Conservation (phyloP, 2,888 invertebrate genomes). For the Melanotus villosus region DNA sequence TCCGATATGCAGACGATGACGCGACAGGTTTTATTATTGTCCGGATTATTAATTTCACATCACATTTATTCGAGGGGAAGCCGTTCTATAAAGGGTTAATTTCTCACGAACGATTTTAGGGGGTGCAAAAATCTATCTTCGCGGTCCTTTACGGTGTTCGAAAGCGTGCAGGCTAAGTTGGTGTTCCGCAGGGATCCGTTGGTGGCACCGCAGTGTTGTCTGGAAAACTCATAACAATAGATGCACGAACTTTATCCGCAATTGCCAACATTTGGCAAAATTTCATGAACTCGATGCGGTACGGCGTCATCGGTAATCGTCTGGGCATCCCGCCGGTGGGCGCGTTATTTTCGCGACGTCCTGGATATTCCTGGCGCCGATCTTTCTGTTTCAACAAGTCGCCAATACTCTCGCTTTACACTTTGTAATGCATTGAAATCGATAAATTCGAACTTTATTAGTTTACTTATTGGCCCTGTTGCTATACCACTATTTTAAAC, state of each 20-base stretch:
- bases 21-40: conserved; percentile 45
- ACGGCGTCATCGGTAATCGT: conserved; percentile 49
- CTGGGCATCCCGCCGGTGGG: conserved; percentile 53
- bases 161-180: background rate
- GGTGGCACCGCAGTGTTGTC: background rate
- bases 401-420: background rate
- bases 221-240: conserved; percentile 5
- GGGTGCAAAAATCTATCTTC: background rate
- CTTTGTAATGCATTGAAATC: background rate
- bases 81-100: conserved; percentile 7
- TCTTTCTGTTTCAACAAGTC: conserved; percentile 41
- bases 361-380: conserved; percentile 52
- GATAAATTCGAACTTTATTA: too few relatives aligned
- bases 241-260: conserved; percentile 5
- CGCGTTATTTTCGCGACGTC: conserved; percentile 54
- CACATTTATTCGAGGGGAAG: conserved; percentile 3
- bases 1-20: conserved; percentile 41
- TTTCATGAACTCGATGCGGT: conserved; percentile 25
- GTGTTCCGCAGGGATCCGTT: background rate
- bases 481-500: too few relatives aligned
- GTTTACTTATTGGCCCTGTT: too few relatives aligned
- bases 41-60: conserved; percentile 39
- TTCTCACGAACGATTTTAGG: conserved; percentile 28
- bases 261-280: conserved; percentile 26
- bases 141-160: background rate